phyloP scores from a whole-genome alignment of 2,113 vertebrate genomes.

The Crotalus tigris region DNA sequence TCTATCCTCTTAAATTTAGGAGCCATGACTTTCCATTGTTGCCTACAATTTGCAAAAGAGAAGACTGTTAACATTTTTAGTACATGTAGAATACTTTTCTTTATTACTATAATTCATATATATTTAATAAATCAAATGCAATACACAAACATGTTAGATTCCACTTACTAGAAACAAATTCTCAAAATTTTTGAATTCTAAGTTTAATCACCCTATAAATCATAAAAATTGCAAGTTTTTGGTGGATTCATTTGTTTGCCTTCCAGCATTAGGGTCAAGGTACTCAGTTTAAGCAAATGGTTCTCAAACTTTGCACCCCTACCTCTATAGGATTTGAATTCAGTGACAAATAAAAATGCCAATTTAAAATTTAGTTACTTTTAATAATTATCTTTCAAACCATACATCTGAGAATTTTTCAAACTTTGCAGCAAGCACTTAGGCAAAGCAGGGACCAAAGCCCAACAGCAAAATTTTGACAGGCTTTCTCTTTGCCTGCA shows the following conservation, averaged over 20 bases:
- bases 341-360: too few relatives aligned
- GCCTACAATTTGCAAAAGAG: neutral
- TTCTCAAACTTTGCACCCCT: too few relatives aligned
- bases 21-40: neutral
- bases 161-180: neutral
- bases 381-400: too few relatives aligned
- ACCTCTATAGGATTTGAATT: too few relatives aligned
- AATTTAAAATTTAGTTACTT: too few relatives aligned
- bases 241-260: neutral
- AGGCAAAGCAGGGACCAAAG: too few relatives aligned
- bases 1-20: neutral
- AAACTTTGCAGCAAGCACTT: too few relatives aligned
- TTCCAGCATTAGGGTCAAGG: neutral
- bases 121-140: neutral
- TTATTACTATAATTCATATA: neutral
- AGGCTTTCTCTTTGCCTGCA: too few relatives aligned
- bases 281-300: too few relatives aligned
- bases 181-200: neutral
- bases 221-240: neutral
- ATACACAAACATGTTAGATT: neutral
- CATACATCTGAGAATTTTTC: too few relatives aligned
- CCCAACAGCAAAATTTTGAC: too few relatives aligned
- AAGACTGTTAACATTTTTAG: neutral
- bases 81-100: neutral
- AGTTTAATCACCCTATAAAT: neutral